Conservation (phyloP, 2,797 vertebrate genomes). For the Sorex maritimensis region DNA sequence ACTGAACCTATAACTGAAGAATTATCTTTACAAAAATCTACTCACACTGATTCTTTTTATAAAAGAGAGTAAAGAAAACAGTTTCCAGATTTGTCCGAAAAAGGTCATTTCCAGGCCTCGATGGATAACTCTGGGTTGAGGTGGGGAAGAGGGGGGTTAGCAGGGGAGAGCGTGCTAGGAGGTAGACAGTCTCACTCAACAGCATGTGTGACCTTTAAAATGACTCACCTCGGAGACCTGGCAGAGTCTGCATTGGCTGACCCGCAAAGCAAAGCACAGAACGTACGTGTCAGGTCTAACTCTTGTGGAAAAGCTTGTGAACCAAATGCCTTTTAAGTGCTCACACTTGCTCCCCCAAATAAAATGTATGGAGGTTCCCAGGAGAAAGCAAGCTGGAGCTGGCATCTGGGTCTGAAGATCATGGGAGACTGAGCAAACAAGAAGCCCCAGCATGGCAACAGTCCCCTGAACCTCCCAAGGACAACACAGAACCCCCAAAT, state of each 20-base stretch:
- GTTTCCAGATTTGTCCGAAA: neutral
- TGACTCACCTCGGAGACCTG: neutral
- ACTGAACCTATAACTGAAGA: neutral
- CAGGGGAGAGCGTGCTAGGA: neutral
- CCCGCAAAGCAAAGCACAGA: conserved; percentile 56
- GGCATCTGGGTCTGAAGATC: neutral
- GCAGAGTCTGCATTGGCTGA: conserved; percentile 27
- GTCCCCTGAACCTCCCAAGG: too few species aligned
- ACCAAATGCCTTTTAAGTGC: neutral
- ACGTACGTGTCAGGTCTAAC: conserved; percentile 46
- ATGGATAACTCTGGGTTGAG: neutral
- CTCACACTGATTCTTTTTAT: neutral
- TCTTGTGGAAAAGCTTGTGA: conserved; percentile 42
- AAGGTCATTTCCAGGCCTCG: neutral
- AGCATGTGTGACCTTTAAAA: conserved; percentile 34
- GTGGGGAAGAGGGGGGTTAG: neutral
- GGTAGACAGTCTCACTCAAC: neutral
- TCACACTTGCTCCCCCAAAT: conserved; percentile 30
- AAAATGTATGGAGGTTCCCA: neutral
- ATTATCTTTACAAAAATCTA: conserved; percentile 31
- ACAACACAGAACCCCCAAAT: too few species aligned
- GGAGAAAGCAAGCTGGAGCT: neutral
- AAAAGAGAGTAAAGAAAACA: conserved; percentile 20
- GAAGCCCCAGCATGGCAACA: too few species aligned
- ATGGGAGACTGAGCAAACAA: too few species aligned